phyloP scores from a whole-genome alignment of 2,113 vertebrate species.

The Clarias gariepinus region DNA sequence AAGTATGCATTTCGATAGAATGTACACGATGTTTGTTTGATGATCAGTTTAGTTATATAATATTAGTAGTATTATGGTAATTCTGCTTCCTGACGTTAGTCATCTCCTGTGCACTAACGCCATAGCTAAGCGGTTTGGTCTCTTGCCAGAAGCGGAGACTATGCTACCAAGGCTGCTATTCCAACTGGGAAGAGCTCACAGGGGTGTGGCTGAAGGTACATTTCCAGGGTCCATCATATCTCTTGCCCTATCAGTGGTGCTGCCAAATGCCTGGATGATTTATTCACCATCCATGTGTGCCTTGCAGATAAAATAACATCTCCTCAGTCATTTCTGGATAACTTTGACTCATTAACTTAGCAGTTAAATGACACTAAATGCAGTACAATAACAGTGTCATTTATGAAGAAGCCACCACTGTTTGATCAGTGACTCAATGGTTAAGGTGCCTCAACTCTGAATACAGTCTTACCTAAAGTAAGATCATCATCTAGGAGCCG shows the following conservation, averaged over 20 bases:
- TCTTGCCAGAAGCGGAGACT: not conserved
- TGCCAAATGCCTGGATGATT: not conserved
- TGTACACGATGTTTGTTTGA: not conserved
- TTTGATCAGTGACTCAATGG: not conserved
- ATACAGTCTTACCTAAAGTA: not conserved
- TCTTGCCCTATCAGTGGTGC: not conserved
- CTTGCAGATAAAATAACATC: not conserved
- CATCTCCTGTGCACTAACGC: not conserved
- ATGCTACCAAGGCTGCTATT: not conserved
- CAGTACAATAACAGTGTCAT: not conserved
- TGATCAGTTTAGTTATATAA: no score
- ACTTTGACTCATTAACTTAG: no score
- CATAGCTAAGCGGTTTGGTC: not conserved
- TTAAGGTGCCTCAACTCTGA: not conserved
- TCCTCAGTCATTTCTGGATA: not conserved
- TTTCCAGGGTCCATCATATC: not conserved
- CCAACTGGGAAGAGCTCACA: not conserved
- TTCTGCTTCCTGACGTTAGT: not conserved
- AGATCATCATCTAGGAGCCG: not conserved
- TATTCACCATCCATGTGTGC: not conserved
- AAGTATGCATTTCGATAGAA: not conserved
- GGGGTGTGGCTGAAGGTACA: not conserved
- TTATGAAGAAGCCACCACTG: not conserved
- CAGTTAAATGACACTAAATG: not conserved
- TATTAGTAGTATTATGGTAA: not conserved